Base-by-base conservation (phyloP, 2,797 vertebrate species). In the Eospalax fontanierii region DNA sequence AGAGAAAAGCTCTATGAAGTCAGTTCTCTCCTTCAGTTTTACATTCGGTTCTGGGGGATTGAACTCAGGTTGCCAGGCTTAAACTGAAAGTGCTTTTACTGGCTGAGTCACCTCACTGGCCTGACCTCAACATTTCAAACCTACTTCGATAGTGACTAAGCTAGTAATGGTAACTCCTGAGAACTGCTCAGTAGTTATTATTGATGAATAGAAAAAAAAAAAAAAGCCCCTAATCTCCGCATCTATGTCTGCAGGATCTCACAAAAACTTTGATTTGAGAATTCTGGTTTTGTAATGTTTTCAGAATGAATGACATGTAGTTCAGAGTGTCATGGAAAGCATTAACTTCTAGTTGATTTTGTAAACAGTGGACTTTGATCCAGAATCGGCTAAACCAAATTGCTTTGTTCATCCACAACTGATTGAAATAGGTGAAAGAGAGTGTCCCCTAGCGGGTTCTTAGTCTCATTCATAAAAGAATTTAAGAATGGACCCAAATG, bases 281-380 rank as follows among this genome's bases (percentile, higher is more conserved):
- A 75, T 74, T 73, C 74, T 88, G 21, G 5, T 35, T 79, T 12
- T 40, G 40, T 35, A 38, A 66, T 54, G 59, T 79, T 73, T 86
- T 93, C 40, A 83, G 57, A 86, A 83, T 86, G 70, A 86, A 74
- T 40, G 19, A 30, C 87, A n/a, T 74, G 6, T 38, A 79, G 38
- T 65, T 66, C 54, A 66, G 28, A 78, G 18, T 66, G 26, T 6
- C 46, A 30, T 21, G 28, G 30, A 57, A 86, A 46, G 70, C 10
- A 73, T 50, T 73, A 59, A 54, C 59, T 71, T 71, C 54, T 50
- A 59, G 38, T n/a, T 50, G 40, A 74, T 54, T 83, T 78, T 73
- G 4, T 54, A 63, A 87, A 54, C 24, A 50, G 28, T 74, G 7
- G 4, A 38, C 35, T 59, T 92, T 82, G 54, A 35, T 38, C 40